Conservation (phyloP, 2,888 invertebrate species). For the Nemotelus nigrinus region DNA sequence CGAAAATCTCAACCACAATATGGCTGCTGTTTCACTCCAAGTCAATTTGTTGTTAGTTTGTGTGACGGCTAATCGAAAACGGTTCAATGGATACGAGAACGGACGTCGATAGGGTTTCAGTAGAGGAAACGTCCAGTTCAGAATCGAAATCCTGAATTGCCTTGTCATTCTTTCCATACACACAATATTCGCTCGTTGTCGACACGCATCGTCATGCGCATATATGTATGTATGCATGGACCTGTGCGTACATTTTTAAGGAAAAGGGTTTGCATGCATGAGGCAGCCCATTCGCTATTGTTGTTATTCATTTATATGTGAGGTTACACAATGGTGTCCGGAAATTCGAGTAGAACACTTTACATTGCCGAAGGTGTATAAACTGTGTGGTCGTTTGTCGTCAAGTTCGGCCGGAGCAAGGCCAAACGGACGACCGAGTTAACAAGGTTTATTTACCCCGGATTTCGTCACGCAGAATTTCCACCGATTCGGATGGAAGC, state of each 20-base stretch:
- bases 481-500: no score
- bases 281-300: conserved; percentile 26
- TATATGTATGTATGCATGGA: not conserved
- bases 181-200: no score
- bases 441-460: conserved; percentile 42
- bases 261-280: not conserved
- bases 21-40: conserved; percentile 25
- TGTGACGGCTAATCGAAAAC: conserved; percentile 35
- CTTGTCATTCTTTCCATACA: not conserved
- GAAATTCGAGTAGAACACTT: conserved; percentile 26
- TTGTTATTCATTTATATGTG: conserved; percentile 25
- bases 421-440: conserved; percentile 33
- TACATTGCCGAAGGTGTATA: conserved; percentile 26
- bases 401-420: not conserved
- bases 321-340: conserved; percentile 31
- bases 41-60: conserved; percentile 26
- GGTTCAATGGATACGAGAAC: conserved; percentile 5
- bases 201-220: not conserved
- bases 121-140: conserved; percentile 1
- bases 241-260: not conserved
- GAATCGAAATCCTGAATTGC: not conserved
- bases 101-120: conserved; percentile 17
- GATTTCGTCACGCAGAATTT: conserved; percentile 23
- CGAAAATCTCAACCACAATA: conserved; percentile 35
- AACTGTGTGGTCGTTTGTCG: conserved; percentile 32